Evolutionary conservation across 2,888 invertebrate species (phyloP).

Genomic region (Anthophora plumipes): DNA sequence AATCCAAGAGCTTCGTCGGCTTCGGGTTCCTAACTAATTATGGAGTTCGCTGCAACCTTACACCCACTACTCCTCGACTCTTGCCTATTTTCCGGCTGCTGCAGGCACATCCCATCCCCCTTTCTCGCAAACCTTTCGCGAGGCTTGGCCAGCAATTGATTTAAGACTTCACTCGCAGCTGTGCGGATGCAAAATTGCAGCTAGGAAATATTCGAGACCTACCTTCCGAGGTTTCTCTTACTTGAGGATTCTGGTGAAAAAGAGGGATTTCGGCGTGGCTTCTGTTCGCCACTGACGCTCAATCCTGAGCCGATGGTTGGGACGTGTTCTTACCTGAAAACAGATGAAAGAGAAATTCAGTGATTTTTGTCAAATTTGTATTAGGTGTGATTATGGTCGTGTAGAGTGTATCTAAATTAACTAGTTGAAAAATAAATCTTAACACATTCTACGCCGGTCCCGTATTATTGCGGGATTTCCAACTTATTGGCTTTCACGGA

Average conservation of each 20-base stretch:
- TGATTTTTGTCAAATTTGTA: background rate
- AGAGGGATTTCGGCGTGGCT: background rate
- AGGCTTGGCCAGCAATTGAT: constrained; percentile 78
- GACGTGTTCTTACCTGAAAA: constrained; percentile 71
- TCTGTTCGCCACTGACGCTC: background rate
- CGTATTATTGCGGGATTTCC: no score
- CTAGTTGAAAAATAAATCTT: background rate
- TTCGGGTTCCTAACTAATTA: constrained; percentile 79
- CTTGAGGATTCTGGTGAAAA: background rate
- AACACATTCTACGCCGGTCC: no score
- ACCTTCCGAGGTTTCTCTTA: constrained; percentile 50
- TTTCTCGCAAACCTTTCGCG: constrained; percentile 27
- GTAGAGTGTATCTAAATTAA: no score
- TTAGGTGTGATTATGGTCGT: no score
- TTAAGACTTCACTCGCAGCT: constrained; percentile 81
- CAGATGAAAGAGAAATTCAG: constrained; percentile 36
- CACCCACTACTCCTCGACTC: constrained; percentile 43
- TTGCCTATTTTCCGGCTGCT: constrained; percentile 27
- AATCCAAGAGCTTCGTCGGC: constrained; percentile 75
- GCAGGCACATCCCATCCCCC: constrained; percentile 18
- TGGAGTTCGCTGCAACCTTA: constrained; percentile 80
- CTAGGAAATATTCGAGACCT: constrained; percentile 73
- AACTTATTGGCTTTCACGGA: no score
- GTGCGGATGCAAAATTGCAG: constrained; percentile 77
- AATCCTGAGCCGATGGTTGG: background rate